Percentiles rank a stretch among this genome's conserved stretches.
Evolutionary conservation across 2,797 vertebrate genomes (phyloP).

Genomic region (Podarcis lilfordi): DNA sequence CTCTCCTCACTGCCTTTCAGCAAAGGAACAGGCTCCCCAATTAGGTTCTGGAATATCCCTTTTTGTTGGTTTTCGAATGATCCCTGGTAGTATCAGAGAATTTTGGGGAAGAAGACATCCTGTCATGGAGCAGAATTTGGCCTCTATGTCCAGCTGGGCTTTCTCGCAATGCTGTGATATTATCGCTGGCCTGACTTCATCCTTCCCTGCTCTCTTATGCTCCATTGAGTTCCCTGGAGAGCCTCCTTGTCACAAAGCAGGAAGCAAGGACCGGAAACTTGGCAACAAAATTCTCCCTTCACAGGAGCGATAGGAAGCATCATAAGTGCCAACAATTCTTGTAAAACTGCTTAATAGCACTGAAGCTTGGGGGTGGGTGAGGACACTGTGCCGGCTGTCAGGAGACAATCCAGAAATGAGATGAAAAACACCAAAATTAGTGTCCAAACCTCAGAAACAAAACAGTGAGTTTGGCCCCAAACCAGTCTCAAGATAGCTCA

Average conservation of each 20-base stretch:
- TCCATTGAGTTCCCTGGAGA: slow-evolving; percentile 3
- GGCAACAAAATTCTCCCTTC: slow-evolving; percentile 19
- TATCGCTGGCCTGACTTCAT: slow-evolving; percentile 18
- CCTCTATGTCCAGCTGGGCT: neutral
- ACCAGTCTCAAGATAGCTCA: slow-evolving; percentile 1
- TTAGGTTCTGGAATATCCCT: neutral
- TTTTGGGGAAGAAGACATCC: neutral
- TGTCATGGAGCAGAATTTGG: neutral
- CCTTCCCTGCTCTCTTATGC: neutral
- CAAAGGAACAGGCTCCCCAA: too few relatives aligned
- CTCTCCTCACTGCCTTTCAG: neutral
- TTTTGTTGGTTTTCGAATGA: neutral
- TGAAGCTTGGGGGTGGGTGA: neutral
- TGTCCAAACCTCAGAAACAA: slow-evolving; percentile 13
- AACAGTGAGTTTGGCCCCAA: slow-evolving; percentile 11
- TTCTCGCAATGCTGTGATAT: neutral
- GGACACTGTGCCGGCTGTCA: neutral
- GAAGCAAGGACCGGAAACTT: slow-evolving; percentile 30
- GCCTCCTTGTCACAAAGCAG: slow-evolving; percentile 26
- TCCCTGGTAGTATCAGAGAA: too few relatives aligned
- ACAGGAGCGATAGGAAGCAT: slow-evolving; percentile 20
- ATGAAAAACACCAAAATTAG: slow-evolving; percentile 7
- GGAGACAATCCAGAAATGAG: slow-evolving; percentile 9
- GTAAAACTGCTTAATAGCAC: slow-evolving; percentile 22
- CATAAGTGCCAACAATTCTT: slow-evolving; percentile 32